Evolutionary conservation across 2,888 invertebrate genomes (phyloP).

Genomic region (Podabrus alpinus): DNA sequence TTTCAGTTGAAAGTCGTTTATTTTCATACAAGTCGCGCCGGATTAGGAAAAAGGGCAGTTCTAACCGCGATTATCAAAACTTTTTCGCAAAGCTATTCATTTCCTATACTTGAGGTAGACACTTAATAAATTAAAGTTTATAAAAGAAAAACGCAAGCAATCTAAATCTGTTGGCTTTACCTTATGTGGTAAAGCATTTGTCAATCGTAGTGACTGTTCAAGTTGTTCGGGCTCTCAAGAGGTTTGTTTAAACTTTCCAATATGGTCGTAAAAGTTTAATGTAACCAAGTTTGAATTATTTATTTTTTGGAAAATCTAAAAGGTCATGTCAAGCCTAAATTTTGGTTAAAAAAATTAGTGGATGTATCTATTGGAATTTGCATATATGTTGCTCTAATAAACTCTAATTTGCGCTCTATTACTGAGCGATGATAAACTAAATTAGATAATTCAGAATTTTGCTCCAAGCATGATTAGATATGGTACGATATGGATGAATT

Average conservation of each 20-base stretch:
- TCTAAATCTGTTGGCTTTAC: conserved; percentile 7
- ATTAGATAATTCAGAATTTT: background rate
- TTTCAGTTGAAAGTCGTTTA: background rate
- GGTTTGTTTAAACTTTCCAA: conserved; percentile 22
- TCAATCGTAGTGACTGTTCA: conserved; percentile 19
- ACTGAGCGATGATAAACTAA: background rate
- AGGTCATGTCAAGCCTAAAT: background rate
- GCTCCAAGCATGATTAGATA: background rate
- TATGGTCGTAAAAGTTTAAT: conserved; percentile 14
- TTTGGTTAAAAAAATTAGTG: background rate
- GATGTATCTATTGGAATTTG: background rate
- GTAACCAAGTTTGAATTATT: background rate
- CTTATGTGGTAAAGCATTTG: conserved; percentile 13
- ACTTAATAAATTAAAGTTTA: conserved; percentile 6
- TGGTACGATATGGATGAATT: background rate
- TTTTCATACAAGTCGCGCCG: background rate
- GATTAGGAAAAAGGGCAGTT: background rate
- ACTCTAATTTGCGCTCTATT: no score
- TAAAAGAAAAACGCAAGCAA: conserved; percentile 5
- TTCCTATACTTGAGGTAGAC: background rate
- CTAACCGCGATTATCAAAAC: background rate
- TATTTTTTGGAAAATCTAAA: background rate
- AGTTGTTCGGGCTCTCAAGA: conserved; percentile 14
- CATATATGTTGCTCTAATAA: no score
- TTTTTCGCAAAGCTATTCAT: background rate